phyloP scores from a whole-genome alignment of 2,797 vertebrate genomes.

The Gambelia wislizenii region DNA sequence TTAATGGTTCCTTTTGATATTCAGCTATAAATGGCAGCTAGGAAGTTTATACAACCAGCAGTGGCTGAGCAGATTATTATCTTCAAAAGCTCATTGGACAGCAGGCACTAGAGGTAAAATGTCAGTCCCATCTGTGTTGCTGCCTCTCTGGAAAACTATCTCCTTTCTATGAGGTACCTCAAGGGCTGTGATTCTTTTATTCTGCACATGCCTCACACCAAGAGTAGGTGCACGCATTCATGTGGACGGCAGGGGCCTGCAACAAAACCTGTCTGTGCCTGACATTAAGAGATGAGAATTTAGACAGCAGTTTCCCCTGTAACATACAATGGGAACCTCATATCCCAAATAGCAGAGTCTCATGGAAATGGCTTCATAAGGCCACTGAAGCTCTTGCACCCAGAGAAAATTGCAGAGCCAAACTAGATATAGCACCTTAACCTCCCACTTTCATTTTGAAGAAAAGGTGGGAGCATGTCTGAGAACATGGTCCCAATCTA shows the following conservation, averaged over 20 bases:
- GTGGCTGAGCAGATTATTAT: slow-evolving; percentile 52
- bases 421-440: background rate
- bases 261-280: background rate
- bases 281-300: slow-evolving; percentile 2
- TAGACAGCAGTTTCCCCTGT: background rate
- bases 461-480: background rate
- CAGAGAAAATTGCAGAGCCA: background rate
- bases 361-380: background rate
- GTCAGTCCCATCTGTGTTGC: slow-evolving; percentile 23
- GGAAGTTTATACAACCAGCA: slow-evolving; percentile 62
- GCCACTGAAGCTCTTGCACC: background rate
- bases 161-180: background rate
- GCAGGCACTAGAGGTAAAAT: slow-evolving; percentile 48
- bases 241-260: background rate
- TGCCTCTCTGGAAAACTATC: slow-evolving; percentile 43
- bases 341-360: background rate
- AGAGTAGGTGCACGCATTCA: background rate
- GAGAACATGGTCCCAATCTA: background rate
- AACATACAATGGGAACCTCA: background rate
- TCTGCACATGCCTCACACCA: slow-evolving; percentile 24
- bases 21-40: slow-evolving; percentile 53
- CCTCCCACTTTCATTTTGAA: background rate
- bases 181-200: slow-evolving; percentile 23
- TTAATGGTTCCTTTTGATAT: slow-evolving; percentile 63
- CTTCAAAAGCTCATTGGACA: slow-evolving; percentile 56